These are phyloP conservation scores for Channa maculata DNA, from an alignment of 2,113 vertebrate species.

Conservation along the genomic window DNA sequence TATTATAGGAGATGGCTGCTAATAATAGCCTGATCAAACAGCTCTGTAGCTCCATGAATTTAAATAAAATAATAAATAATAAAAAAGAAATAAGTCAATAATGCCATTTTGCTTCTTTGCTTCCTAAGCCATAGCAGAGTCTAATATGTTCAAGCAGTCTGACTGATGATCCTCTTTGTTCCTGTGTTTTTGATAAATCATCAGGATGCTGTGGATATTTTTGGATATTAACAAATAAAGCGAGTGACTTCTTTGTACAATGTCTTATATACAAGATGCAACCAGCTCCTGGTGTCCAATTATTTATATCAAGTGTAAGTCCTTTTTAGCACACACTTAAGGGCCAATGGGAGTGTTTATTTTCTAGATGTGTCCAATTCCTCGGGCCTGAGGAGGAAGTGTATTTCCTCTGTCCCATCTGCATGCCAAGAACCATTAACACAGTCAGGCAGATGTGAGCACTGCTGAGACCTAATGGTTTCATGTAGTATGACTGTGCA, in stretches of 20 bases:
- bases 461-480: slow-evolving; percentile 26
- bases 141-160: not conserved
- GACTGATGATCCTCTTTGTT: not conserved
- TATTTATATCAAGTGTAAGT: slow-evolving; percentile 1
- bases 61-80: not conserved
- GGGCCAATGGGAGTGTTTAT: not conserved
- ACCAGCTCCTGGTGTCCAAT: slow-evolving; percentile 1
- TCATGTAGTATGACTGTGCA: slow-evolving; percentile 8
- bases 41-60: slow-evolving; percentile 7
- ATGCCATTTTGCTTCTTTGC: slow-evolving; percentile 25
- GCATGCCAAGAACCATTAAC: slow-evolving; percentile 36
- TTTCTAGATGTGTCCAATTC: slow-evolving; percentile 26
- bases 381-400: slow-evolving; percentile 10
- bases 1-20: not conserved
- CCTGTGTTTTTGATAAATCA: not conserved
- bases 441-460: slow-evolving; percentile 42
- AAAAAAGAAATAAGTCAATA: not conserved
- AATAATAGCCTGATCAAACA: slow-evolving; percentile 1
- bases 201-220: slow-evolving; percentile 14
- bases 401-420: slow-evolving; percentile 39
- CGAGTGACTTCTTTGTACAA: not conserved
- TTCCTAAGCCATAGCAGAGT: not conserved
- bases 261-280: slow-evolving; percentile 1
- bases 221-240: slow-evolving; percentile 27
- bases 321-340: slow-evolving; percentile 21